Evolutionary conservation across 2,888 invertebrate genomes (phyloP), one percentile per base, ranked within the genome.

Genomic region (Macrophya alboannulata): DNA sequence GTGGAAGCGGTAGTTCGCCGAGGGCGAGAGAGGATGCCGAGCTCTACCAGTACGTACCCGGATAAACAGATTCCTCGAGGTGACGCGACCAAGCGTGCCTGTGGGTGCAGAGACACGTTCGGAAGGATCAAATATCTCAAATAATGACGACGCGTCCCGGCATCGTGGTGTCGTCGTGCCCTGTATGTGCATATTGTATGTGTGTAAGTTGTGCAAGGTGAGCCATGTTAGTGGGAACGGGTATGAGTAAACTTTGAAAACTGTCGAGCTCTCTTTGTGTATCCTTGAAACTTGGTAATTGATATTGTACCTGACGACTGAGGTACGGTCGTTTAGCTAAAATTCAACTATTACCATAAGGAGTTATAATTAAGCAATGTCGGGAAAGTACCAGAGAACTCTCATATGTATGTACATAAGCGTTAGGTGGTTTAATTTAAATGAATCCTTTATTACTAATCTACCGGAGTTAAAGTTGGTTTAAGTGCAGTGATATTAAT

Each of bases 51-150:
- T 31, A 31, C 62, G 81, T 81, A 37, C 37, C 62, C 81, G 43
- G 81, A 81, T 62, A 81, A 81, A 81, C 62, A 81, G 81, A 81
- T 81, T 81, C 81, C 62, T 43, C 43, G 21, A 43, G 81, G 81
- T 81, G 81, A 81, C 40, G 81, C 43, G 37, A 81, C 81, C 81
- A 62, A 81, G 81, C 59, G 81, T 81, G 59, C 43, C 81, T 81
- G 81, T 51, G 81, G 81, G 81, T 81, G 62, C 81, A 59, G 59
- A 21, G 81, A 81, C 81, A 81, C 81, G 81, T 81, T 62, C 81
- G 59, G 62, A 62, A 81, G 59, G 81, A 81, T 81, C 81, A 51
- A 81, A 81, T 81, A 62, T 81, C 81, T 81, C 81, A 81, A 81
- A 62, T 81, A 81, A 81, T 15, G 59, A 81, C 81, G 62, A 62